Evolutionary conservation across 2,888 invertebrate genomes (phyloP).

Genomic region (Drosophila nr. fundita): DNA sequence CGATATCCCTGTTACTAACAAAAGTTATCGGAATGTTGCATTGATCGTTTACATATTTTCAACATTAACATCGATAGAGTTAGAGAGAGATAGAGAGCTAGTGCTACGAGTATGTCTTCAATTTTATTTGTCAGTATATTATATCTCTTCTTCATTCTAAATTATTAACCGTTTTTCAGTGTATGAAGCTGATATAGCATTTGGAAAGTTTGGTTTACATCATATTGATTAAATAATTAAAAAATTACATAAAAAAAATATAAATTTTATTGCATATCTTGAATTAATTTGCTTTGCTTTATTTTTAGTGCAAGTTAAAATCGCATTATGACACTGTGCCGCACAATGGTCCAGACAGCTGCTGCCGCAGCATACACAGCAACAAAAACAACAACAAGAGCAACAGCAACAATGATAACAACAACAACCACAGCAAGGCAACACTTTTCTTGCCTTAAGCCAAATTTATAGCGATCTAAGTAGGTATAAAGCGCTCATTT

Average conservation of each 20-base stretch:
- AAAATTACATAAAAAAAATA: too few species aligned
- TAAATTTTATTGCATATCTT: neutral
- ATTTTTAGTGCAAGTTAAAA: neutral
- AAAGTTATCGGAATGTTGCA: rapidly evolving
- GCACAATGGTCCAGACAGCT: slow-evolving; percentile 40
- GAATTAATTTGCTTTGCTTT: neutral
- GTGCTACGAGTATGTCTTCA: neutral
- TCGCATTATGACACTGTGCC: slow-evolving; percentile 34
- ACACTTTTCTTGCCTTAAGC: slow-evolving; percentile 81
- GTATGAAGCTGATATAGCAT: neutral
- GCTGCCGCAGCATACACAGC: slow-evolving; percentile 39
- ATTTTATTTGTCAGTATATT: neutral
- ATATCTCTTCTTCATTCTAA: neutral
- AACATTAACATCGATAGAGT: too few species aligned
- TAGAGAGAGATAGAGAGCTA: too few species aligned
- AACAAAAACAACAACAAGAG: slow-evolving; percentile 20
- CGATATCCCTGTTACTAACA: too few species aligned
- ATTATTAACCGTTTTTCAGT: neutral
- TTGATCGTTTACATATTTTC: too few species aligned
- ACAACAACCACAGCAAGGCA: slow-evolving; percentile 53
- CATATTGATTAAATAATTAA: neutral
- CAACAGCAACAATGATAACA: neutral
- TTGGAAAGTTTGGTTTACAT: neutral
- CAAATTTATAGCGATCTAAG: slow-evolving; percentile 80
- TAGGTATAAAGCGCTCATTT: slow-evolving; percentile 82